phyloP scores from a whole-genome alignment of 30 jellyfish, hydroid and myxozoan species.

The Aurelia sp. region DNA sequence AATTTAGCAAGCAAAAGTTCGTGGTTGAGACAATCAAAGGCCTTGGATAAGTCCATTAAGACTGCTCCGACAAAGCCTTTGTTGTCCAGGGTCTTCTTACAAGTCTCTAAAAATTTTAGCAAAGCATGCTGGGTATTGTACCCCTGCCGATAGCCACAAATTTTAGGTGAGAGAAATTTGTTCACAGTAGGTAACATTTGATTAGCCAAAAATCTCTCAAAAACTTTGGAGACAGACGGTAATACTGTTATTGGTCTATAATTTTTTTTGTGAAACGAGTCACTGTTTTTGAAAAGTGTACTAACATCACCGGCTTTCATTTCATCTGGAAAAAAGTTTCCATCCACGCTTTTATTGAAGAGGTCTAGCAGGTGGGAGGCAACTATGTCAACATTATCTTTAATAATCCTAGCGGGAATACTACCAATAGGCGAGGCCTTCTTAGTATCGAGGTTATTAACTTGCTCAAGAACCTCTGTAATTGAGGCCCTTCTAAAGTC shows the following conservation, averaged over 20 bases:
- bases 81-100: constrained; percentile 2
- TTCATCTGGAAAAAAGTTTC: constrained; percentile 9
- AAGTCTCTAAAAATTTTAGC: constrained; percentile 28
- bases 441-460: background rate
- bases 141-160: constrained; percentile 47
- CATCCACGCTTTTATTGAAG: constrained; percentile 3
- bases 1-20: constrained; percentile 39
- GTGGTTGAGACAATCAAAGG: background rate
- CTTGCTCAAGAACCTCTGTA: too few species aligned
- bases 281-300: constrained; percentile 6
- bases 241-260: too few species aligned
- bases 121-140: background rate
- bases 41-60: too few species aligned
- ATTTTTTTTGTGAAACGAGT: background rate
- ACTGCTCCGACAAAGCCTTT: too few species aligned
- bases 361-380: background rate
- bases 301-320: constrained; percentile 35
- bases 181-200: constrained; percentile 7
- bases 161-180: constrained; percentile 30
- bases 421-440: background rate
- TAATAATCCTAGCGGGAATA: too few species aligned
- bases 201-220: too few species aligned
- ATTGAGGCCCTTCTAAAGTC: background rate
- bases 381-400: too few species aligned
- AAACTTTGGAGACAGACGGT: too few species aligned